Base-by-base conservation (phyloP, 2,113 vertebrate species). In the Planiliza haematocheilus region DNA sequence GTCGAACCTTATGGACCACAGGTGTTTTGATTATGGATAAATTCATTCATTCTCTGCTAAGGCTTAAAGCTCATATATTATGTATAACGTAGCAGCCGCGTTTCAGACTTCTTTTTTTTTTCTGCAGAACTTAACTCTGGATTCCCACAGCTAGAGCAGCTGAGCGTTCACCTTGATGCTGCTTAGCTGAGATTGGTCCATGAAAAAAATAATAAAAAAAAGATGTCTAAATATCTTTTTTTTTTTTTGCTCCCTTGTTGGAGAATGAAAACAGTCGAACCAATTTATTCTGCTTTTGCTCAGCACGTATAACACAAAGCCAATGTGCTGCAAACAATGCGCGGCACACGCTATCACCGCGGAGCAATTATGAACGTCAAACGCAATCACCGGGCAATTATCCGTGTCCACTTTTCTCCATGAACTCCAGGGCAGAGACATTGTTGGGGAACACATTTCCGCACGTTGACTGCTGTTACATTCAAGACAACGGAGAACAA, bases 341-440 rank as follows among this genome's bases (percentile, higher is more conserved):
- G 34, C n/a, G 9, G 52, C 71, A 65, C 37, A 39, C 14, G 10
- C 16, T 4, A 57, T 69, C 36, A 52, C 64, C 58, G 43, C 17
- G 69, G 74, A 69, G 64, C 70, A 79, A 69, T 79, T 81, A 69
- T 77, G 34, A 41, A 65, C 56, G 66, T 78, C 74, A 79, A 56
- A 76, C 43, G 37, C 66, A 79, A 76, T 78, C 60, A 70, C 53
- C 66, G 42, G 43, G 63, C 62, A 71, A 55, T 77, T 70, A 63
- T 48, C 52, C 43, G 12, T 20, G 57, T 72, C 51, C 57, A 76
- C 12, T 52, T 65, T 58, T 50, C 24, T 49, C n/a, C 34, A 64
- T 62, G 56, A 63, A 42, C 34, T 68, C 21, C 7, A 58, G 52
- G 61, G 39, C 56, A 55, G 70, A 74, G 42, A 30, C 12, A 58